These are phyloP conservation scores for Cryptocheilus praepositus DNA, from an alignment of 2,888 invertebrate species.

Conservation along the genomic window DNA sequence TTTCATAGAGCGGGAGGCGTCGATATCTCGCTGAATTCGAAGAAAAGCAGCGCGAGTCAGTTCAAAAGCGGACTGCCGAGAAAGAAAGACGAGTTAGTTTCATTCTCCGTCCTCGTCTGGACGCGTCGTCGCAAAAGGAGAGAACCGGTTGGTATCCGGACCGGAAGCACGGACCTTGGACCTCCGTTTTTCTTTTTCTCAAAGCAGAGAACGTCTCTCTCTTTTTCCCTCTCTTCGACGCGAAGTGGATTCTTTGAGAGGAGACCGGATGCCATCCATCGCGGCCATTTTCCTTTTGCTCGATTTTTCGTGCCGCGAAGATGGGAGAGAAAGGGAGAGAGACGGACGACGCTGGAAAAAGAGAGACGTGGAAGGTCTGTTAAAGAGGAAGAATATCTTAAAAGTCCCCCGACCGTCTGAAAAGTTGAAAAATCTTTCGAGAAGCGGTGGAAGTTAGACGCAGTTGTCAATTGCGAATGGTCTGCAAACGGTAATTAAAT, in stretches of 20 bases:
- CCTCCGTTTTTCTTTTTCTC: constrained; percentile 43
- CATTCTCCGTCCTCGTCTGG: no score
- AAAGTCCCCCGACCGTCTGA: no score
- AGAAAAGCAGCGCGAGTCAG: no score
- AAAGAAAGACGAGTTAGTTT: no score
- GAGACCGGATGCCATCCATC: constrained; percentile 73
- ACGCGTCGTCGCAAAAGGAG: constrained; percentile 19
- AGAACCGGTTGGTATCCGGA: constrained; percentile 74
- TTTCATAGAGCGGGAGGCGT: no score
- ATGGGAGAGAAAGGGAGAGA: background rate
- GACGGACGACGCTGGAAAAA: background rate
- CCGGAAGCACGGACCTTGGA: constrained; percentile 73
- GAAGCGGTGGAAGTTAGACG: no score
- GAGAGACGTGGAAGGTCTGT: background rate
- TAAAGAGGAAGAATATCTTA: no score
- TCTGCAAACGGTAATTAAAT: no score
- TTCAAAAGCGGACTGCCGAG: no score
- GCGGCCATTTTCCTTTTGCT: constrained; percentile 63
- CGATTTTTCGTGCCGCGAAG: constrained; percentile 50
- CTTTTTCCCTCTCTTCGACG: background rate
- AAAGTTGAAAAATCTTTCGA: no score
- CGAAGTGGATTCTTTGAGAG: constrained; percentile 58
- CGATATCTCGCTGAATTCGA: no score
- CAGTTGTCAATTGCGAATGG: no score
- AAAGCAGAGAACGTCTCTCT: background rate